phyloP scores from a whole-genome alignment of 2,888 invertebrate species.

The Aspidiotus destructor region DNA sequence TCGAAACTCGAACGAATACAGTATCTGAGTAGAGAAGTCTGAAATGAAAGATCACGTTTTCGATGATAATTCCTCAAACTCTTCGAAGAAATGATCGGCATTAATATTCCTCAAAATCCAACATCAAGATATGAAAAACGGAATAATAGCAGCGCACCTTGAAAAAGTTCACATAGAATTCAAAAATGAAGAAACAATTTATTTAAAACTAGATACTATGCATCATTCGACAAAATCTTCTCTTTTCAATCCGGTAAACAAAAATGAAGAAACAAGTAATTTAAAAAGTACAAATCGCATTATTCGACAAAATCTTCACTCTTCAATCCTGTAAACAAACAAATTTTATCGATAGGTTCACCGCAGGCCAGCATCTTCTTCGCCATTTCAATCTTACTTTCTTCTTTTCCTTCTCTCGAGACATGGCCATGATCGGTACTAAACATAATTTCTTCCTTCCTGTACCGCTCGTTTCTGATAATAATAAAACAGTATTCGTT shows the following conservation, averaged over 20 bases:
- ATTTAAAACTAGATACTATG: too few species aligned
- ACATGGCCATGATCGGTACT: too few species aligned
- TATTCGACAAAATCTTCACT: background rate
- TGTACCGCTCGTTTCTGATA: too few species aligned
- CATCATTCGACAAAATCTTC: background rate
- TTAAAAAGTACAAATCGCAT: too few species aligned
- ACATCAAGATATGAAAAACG: slow-evolving; percentile 15
- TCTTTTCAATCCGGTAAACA: background rate
- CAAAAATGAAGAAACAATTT: slow-evolving; percentile 7
- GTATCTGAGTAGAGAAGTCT: slow-evolving; percentile 8
- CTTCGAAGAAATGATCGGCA: slow-evolving; percentile 8
- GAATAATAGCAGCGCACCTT: slow-evolving; percentile 7
- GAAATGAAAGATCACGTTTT: slow-evolving; percentile 16
- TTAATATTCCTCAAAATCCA: slow-evolving; percentile 12
- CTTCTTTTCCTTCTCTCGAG: too few species aligned
- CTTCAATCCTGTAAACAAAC: background rate
- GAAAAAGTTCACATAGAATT: slow-evolving; percentile 8
- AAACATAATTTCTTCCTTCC: too few species aligned
- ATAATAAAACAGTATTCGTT: too few species aligned
- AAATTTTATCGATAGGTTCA: background rate
- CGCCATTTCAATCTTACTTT: too few species aligned
- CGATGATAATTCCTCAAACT: slow-evolving; percentile 13
- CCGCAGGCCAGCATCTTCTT: background rate
- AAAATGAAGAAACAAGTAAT: too few species aligned
- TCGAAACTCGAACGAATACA: slow-evolving; percentile 17